Conservation (phyloP, 2,888 invertebrate species). For the Itoplectis maculator region DNA sequence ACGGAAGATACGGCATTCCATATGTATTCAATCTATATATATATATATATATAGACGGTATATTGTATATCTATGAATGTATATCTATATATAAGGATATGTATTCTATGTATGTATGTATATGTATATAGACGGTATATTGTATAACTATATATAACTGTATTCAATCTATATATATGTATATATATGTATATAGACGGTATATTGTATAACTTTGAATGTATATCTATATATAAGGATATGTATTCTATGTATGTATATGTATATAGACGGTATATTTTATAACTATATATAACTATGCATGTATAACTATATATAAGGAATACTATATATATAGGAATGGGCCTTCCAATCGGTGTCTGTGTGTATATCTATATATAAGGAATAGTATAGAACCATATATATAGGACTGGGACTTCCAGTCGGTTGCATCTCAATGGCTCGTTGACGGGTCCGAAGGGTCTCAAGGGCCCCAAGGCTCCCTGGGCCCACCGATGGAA, state of each 20-base stretch:
- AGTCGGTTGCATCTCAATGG: slow-evolving; percentile 80
- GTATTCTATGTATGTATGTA: background rate
- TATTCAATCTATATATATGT: background rate
- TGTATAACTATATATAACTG: background rate
- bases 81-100: too few relatives aligned
- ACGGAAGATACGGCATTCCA: slow-evolving; percentile 38
- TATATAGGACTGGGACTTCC: slow-evolving; percentile 80
- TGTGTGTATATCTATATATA: background rate
- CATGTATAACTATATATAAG: too few relatives aligned
- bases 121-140: background rate
- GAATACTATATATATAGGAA: too few relatives aligned
- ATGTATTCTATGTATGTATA: too few relatives aligned
- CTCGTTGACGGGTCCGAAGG: slow-evolving; percentile 75
- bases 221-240: too few relatives aligned
- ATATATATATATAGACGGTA: too few relatives aligned
- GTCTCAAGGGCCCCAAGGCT: slow-evolving; percentile 70
- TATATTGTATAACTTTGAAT: too few relatives aligned
- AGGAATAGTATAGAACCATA: slow-evolving; percentile 35
- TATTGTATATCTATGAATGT: too few relatives aligned
- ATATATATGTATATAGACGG: slow-evolving; percentile 11
- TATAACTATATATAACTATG: too few relatives aligned
- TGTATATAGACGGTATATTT: too few relatives aligned
- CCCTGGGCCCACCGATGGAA: slow-evolving; percentile 73
- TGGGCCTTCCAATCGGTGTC: too few relatives aligned
- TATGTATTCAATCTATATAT: background rate